Percentiles rank a stretch among this genome's conserved stretches.
Evolutionary conservation across 2,888 invertebrate species (phyloP).

Genomic region (Sinopyrophorus schimmeli): DNA sequence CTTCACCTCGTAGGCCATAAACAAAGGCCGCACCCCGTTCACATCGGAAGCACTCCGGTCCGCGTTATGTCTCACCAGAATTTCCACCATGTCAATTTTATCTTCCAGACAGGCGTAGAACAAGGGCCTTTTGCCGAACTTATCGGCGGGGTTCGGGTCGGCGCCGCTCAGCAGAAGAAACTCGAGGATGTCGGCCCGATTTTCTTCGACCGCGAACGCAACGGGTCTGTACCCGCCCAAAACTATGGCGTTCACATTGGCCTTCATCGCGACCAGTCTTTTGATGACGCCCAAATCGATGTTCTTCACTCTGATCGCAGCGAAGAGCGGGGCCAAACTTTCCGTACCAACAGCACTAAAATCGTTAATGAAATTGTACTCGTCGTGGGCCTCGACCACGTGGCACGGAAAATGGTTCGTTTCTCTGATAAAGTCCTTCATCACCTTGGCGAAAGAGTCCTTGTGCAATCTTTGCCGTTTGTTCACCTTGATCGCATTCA

Average conservation of each 20-base stretch:
- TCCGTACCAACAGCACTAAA: conserved; percentile 1
- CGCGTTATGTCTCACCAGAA: conserved; percentile 5
- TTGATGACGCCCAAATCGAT: conserved; percentile 12
- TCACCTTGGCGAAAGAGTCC: conserved; percentile 6
- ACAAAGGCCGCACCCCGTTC: conserved; percentile 13
- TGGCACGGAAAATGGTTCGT: not conserved
- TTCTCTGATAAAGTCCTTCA: conserved; percentile 4
- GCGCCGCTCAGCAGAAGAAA: conserved; percentile 16
- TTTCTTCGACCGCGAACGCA: conserved; percentile 10
- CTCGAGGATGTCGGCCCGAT: conserved; percentile 17
- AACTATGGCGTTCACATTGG: conserved; percentile 14
- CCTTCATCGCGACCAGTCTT: conserved; percentile 8
- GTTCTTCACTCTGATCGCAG: conserved; percentile 8
- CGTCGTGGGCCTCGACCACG: conserved; percentile 24
- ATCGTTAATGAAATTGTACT: conserved; percentile 18
- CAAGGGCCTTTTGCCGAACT: conserved; percentile 13
- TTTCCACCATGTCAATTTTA: conserved; percentile 12
- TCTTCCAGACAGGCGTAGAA: conserved; percentile 8
- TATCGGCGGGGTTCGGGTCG: conserved; percentile 17
- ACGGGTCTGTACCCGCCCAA: conserved; percentile 11
- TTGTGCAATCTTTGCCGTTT: conserved; percentile 7
- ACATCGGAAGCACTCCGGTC: conserved; percentile 11
- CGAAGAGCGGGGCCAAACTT: conserved; percentile 3
- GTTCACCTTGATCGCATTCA: not conserved
- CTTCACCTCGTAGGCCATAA: conserved; percentile 14